Conservation (phyloP, 1,140 invertebrate genomes). For the Drosophila punjabiensis region DNA sequence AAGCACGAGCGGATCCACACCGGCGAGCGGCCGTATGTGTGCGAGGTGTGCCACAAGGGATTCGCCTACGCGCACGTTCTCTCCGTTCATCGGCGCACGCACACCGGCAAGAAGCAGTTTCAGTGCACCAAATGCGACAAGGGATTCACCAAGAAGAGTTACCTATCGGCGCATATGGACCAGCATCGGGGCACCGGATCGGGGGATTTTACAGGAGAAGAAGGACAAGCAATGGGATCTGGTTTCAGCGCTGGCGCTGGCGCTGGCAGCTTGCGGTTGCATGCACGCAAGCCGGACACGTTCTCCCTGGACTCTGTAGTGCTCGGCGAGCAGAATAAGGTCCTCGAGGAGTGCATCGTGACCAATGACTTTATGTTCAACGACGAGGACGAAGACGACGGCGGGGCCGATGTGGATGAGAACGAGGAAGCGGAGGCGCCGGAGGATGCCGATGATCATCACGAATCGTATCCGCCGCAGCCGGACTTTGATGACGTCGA, state of each 20-base stretch:
- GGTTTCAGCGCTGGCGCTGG: background rate
- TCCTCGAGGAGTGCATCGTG: slow-evolving; percentile 75
- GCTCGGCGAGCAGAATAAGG: slow-evolving; percentile 56
- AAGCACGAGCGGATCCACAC: slow-evolving; percentile 91
- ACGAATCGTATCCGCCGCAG: slow-evolving; percentile 25
- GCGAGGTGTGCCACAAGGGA: slow-evolving; percentile 89
- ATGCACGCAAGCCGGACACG: slow-evolving; percentile 21
- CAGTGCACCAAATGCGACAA: slow-evolving; percentile 78
- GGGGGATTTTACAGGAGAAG: background rate
- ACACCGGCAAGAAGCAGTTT: slow-evolving; percentile 89
- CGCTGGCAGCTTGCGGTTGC: background rate
- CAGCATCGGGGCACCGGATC: slow-evolving; percentile 49
- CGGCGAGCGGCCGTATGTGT: slow-evolving; percentile 91
- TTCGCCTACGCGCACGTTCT: slow-evolving; percentile 89
- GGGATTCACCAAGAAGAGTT: slow-evolving; percentile 82
- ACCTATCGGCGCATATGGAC: slow-evolving; percentile 75
- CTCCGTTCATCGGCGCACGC: slow-evolving; percentile 87
- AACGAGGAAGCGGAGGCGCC: slow-evolving; percentile 27
- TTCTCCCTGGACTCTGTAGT: slow-evolving; percentile 34
- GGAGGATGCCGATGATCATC: slow-evolving; percentile 34
- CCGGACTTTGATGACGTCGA: slow-evolving; percentile 32
- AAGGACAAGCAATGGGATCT: background rate
- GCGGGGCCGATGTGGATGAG: slow-evolving; percentile 7
- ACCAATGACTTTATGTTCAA: slow-evolving; percentile 76
- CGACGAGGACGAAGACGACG: slow-evolving; percentile 38